Conservation (phyloP, 2,113 vertebrate species). For the Laticauda colubrina region DNA sequence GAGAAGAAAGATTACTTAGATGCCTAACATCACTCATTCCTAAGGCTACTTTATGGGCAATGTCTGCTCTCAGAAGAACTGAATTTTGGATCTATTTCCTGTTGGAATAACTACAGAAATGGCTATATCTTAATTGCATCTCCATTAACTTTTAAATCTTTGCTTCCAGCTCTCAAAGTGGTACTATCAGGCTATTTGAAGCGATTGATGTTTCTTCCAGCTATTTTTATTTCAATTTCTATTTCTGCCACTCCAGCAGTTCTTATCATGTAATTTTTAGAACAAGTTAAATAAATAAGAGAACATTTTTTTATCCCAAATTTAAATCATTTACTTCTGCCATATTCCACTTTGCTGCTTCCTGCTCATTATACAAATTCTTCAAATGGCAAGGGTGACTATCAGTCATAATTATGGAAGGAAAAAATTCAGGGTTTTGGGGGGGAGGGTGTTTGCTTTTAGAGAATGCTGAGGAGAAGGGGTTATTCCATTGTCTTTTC, state of each 20-base stretch:
- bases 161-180: neutral
- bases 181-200: neutral
- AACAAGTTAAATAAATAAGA: neutral
- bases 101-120: neutral
- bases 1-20: neutral
- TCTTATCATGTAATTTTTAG: neutral
- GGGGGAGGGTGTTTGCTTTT: neutral
- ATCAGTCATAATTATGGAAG: neutral
- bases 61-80: neutral
- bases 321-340: neutral
- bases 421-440: neutral
- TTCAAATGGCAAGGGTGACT: neutral
- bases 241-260: neutral
- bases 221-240: neutral
- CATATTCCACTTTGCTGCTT: neutral
- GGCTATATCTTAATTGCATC: neutral
- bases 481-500: neutral
- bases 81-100: neutral
- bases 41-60: neutral
- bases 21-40: conserved; percentile 4
- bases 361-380: neutral
- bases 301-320: neutral
- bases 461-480: neutral
- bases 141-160: neutral
- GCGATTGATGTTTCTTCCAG: neutral